A percentile compares a stretch with the other conserved stretches of the same genome.
Evolutionary conservation across 2,797 vertebrate genomes (phyloP).

Genomic region (Sebastes taczanowskii): DNA sequence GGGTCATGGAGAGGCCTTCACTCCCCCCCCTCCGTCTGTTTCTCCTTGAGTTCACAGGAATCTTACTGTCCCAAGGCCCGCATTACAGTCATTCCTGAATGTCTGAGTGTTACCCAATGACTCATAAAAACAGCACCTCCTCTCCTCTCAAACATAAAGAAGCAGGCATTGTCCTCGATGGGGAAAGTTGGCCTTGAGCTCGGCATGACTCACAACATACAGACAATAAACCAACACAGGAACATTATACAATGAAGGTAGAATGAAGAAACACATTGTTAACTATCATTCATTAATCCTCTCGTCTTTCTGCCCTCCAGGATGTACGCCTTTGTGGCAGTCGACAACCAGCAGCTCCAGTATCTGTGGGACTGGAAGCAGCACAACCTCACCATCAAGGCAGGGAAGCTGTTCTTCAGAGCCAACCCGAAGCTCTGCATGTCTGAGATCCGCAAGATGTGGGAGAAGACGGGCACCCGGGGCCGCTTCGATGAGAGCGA

Average conservation of each 20-base stretch:
- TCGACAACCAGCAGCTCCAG: constrained; percentile 97
- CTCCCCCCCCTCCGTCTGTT: constrained; percentile 35
- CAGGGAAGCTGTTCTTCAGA: constrained; percentile 92
- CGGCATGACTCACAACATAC: constrained; percentile 1
- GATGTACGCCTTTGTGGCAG: constrained; percentile 92
- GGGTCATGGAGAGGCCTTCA: constrained; percentile 77
- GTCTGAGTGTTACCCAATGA: constrained; percentile 64
- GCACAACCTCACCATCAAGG: constrained; percentile 93
- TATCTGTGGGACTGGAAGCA: constrained; percentile 98
- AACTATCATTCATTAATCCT: background rate
- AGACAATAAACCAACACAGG: background rate
- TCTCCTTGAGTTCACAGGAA: constrained; percentile 70
- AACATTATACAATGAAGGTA: background rate
- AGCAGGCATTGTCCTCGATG: background rate
- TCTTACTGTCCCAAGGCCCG: constrained; percentile 63
- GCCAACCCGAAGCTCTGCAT: constrained; percentile 95
- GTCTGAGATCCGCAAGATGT: constrained; percentile 97
- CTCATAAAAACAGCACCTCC: constrained; percentile 34
- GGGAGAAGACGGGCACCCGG: constrained; percentile 89
- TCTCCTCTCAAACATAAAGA: background rate
- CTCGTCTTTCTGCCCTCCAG: constrained; percentile 67
- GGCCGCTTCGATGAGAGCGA: constrained; percentile 89
- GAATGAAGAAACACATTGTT: background rate
- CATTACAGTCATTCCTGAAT: constrained; percentile 72
- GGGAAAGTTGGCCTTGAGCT: background rate